Evolutionary conservation across 2,888 invertebrate genomes (phyloP).

Genomic region (Marasmarcha lunaedactyla): DNA sequence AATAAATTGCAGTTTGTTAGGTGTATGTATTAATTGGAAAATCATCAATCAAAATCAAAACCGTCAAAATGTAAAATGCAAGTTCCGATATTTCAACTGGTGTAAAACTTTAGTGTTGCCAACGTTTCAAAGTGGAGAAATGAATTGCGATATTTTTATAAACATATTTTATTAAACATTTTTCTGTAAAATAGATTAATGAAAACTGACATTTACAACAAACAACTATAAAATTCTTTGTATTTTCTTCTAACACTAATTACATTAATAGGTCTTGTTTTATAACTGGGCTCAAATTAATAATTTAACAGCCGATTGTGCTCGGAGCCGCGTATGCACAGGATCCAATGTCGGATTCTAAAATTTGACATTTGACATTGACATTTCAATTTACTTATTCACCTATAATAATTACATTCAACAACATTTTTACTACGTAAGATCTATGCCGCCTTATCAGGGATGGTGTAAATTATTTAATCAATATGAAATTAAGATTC

Average conservation of each 20-base stretch:
- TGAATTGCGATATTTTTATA: slow-evolving; percentile 48
- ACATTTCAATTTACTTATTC: slow-evolving; percentile 24
- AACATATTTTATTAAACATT: slow-evolving; percentile 69
- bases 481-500: no score
- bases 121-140: no score
- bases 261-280: slow-evolving; percentile 54
- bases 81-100: no score
- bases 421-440: neutral
- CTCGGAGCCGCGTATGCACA: no score
- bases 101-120: no score
- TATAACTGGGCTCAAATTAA: slow-evolving; percentile 15
- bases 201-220: slow-evolving; percentile 69
- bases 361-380: slow-evolving; percentile 20
- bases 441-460: no score
- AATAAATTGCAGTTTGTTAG: no score
- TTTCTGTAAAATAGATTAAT: slow-evolving; percentile 68
- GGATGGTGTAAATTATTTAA: no score
- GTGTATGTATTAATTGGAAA: no score
- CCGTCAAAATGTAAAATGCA: no score
- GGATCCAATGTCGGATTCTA: no score
- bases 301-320: slow-evolving; percentile 21
- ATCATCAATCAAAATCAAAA: no score
- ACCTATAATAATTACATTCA: slow-evolving; percentile 6
- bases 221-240: slow-evolving; percentile 69
- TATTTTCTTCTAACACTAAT: slow-evolving; percentile 53